phyloP scores from a whole-genome alignment of 2,113 vertebrate species.

The Odocoileus hemionus region DNA sequence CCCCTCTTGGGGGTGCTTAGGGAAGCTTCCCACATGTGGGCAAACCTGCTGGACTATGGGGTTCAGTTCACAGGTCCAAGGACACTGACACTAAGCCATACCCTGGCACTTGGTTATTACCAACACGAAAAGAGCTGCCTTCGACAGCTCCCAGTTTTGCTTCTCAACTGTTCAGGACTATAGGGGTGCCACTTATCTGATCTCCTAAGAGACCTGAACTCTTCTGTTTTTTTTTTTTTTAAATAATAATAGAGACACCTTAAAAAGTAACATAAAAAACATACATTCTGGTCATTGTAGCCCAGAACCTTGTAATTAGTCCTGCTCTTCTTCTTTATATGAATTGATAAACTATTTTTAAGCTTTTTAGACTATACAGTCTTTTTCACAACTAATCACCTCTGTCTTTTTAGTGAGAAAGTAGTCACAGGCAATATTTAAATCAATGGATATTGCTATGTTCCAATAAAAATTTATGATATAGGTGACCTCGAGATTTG shows the following conservation, averaged over 20 bases:
- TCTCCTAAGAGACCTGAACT: neutral
- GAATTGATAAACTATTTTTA: neutral
- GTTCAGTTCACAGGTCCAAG: neutral
- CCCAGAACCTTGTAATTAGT: neutral
- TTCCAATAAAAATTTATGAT: neutral
- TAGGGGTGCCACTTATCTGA: neutral
- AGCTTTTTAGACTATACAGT: neutral
- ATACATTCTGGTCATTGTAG: neutral
- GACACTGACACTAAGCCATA: neutral
- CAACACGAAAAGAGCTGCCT: neutral
- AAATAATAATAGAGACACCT: neutral
- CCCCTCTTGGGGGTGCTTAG: neutral
- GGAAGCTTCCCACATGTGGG: fast-evolving
- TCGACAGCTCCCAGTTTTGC: neutral
- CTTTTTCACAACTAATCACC: neutral
- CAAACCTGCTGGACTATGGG: neutral
- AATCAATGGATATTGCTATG: neutral
- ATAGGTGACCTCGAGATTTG: neutral
- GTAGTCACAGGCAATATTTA: neutral
- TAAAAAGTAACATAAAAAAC: neutral
- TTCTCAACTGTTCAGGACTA: neutral
- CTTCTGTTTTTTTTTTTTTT: neutral
- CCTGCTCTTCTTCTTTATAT: neutral
- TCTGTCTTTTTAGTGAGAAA: neutral
- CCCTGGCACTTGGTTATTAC: neutral